Base-by-base conservation (phyloP, 2,888 invertebrate species). In the Catocala sponsa region DNA sequence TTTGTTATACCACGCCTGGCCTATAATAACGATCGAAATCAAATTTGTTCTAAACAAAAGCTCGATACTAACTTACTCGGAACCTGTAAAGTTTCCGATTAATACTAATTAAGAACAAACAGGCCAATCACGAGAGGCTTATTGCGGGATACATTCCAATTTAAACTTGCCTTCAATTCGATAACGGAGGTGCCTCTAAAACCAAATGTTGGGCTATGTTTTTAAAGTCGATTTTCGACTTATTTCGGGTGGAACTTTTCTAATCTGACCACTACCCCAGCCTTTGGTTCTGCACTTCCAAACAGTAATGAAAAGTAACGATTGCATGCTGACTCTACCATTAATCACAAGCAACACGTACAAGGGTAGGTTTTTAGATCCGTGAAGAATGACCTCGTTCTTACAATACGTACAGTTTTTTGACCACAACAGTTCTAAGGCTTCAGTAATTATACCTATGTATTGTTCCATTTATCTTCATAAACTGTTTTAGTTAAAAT, bases 241-340 rank as follows among this genome's bases (percentile, higher is more conserved):
- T 91, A 91, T 91, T 92, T 87, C 82, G 78, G 65, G 79, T 69
- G 79, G 85, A 94, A 94, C 90, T 94, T 94, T 94, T 94, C 94
- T 94, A 94, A 94, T 94, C 94, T 92, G 93, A 92, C 91, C 94
- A 84, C 88, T 84, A 57, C 84, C 79, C 86, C 81, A 81, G 89
- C 86, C 84, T 89, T 88, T 83, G 85, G 90, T 86, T 87, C 87
- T 91, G 92, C 91, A 92, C 92, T 92, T 92, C 88, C 87, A 85
- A 89, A 88, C 92, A 87, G 91, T 94, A 94, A 94, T 94, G 94
- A 93, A 94, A 94, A 94, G 91, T 93, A 94, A 94, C 93, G 94
- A 92, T 94, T 91, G 91, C 91, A 92, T 92, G 91, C 86, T 83
- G 87, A 89, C 88, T 90, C 84, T 80, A 78, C 89, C 92, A 94